These are phyloP conservation scores for Pampusana beccarii DNA, from an alignment of 2,113 vertebrate genomes.

Conservation along the genomic window DNA sequence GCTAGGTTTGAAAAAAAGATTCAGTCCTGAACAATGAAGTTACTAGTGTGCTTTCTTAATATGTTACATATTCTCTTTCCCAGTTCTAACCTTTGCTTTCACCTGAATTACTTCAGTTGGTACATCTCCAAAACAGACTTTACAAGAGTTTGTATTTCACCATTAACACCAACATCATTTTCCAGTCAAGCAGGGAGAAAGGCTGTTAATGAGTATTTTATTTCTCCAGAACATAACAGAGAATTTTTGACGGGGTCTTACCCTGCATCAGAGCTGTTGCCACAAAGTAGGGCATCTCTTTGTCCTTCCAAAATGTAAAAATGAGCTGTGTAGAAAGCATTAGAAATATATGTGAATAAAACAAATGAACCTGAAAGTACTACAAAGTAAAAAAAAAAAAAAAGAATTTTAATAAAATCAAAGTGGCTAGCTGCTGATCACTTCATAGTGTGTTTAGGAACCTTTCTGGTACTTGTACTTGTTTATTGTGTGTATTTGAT, in stretches of 20 bases:
- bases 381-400: not conserved
- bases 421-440: not conserved
- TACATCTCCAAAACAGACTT: not conserved
- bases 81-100: not conserved
- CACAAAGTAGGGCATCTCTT: slow-evolving; percentile 90
- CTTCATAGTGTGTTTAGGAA: not conserved
- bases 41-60: not conserved
- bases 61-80: not conserved
- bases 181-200: not conserved
- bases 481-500: not conserved
- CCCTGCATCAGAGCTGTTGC: slow-evolving; percentile 88
- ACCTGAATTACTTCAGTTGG: not conserved
- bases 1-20: not conserved
- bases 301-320: slow-evolving; percentile 82
- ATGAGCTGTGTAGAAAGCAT: slow-evolving; percentile 74
- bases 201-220: not conserved
- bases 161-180: not conserved
- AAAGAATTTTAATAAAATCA: not conserved
- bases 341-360: slow-evolving; percentile 13
- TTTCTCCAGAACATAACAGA: not conserved
- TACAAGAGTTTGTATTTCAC: not conserved
- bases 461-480: not conserved
- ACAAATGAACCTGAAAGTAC: not conserved
- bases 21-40: not conserved
- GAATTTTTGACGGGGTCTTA: slow-evolving; percentile 72